Evolutionary conservation across 2,797 vertebrate genomes (phyloP).

Genomic region (Linurgus olivaceus): DNA sequence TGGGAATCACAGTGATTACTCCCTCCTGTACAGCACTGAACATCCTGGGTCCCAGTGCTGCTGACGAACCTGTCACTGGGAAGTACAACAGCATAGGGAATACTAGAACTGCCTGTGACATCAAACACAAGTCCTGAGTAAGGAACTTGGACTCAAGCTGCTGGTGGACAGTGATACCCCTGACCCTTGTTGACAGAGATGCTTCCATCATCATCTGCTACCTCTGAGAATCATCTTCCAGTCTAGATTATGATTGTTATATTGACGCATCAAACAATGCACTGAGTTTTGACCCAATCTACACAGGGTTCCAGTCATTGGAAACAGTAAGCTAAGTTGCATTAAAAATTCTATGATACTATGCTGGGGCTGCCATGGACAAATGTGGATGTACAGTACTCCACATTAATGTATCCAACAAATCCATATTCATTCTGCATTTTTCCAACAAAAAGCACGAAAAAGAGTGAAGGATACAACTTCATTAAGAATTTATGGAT

Average conservation of each 20-base stretch:
- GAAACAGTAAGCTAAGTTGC: neutral
- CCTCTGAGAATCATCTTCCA: neutral
- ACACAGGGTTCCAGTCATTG: neutral
- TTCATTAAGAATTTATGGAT: neutral
- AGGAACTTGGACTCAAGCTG: neutral
- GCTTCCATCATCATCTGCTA: neutral
- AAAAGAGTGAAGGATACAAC: neutral
- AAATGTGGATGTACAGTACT: neutral
- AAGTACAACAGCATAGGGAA: neutral
- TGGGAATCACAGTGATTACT: rapidly evolving
- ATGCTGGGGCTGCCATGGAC: rapidly evolving
- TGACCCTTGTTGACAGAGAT: neutral
- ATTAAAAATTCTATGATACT: neutral
- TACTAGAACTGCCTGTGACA: neutral
- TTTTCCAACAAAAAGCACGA: neutral
- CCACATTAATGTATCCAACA: neutral
- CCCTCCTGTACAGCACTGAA: neutral
- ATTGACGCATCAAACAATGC: neutral
- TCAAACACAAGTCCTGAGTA: neutral
- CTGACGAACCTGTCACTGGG: rapidly evolving
- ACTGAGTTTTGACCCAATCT: neutral
- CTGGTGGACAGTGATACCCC: neutral
- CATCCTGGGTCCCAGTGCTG: neutral
- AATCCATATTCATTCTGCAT: neutral
- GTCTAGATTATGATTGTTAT: neutral